These are phyloP conservation scores for Plusia festucae DNA, from an alignment of 2,888 invertebrate species.

Conservation along the genomic window DNA sequence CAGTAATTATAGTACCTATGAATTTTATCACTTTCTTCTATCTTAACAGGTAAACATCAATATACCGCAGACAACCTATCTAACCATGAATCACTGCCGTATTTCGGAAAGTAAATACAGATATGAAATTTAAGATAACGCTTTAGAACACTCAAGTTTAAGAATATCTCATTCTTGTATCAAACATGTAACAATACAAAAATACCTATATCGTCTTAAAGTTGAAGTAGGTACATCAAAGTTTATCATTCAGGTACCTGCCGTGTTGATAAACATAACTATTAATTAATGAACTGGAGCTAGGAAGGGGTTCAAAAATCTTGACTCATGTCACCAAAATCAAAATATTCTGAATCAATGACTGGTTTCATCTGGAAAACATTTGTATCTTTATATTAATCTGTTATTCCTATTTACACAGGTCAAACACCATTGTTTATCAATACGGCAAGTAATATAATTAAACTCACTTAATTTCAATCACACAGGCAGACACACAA, in stretches of 20 bases:
- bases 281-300: background rate
- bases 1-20: background rate
- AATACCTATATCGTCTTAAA: background rate
- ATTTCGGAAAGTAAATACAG: conserved; percentile 5
- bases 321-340: background rate
- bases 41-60: background rate
- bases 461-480: conserved; percentile 2
- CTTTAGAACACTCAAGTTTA: background rate
- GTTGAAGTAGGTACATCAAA: background rate
- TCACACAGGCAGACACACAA: conserved; percentile 11
- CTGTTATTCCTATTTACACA: background rate
- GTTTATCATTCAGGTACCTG: background rate
- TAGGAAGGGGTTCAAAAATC: too few relatives aligned
- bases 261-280: background rate
- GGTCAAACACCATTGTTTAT: background rate
- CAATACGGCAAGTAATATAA: background rate
- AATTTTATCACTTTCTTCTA: background rate
- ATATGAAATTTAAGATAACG: background rate
- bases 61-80: background rate
- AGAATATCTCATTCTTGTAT: background rate
- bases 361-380: background rate
- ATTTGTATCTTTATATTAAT: too few relatives aligned
- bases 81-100: background rate
- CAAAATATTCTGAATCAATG: background rate
- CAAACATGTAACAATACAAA: background rate